phyloP scores from a whole-genome alignment of 2,113 vertebrate genomes.

The Procavia capensis region DNA sequence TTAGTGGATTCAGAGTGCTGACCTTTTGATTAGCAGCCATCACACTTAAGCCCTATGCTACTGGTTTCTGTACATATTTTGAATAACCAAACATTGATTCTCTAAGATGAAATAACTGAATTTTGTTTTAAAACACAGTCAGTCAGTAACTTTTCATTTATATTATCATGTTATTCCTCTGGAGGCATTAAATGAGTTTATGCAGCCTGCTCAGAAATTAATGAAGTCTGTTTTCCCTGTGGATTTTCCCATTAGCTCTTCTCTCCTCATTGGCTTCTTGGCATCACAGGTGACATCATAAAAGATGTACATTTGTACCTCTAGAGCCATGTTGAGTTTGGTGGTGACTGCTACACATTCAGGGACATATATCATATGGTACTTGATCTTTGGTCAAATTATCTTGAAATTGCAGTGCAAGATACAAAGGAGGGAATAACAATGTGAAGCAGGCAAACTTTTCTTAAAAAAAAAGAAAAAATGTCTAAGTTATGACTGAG shows the following conservation, averaged over 20 bases:
- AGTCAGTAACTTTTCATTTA: conserved; percentile 47
- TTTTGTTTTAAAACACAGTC: not conserved
- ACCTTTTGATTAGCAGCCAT: too few species aligned
- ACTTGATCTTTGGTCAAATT: not conserved
- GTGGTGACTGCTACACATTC: conserved; percentile 7
- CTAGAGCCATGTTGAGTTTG: not conserved
- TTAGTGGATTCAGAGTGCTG: too few species aligned
- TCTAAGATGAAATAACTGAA: not conserved
- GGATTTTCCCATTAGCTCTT: conserved; percentile 57
- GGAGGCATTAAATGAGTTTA: conserved; percentile 62
- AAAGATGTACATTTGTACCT: not conserved
- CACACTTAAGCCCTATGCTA: too few species aligned
- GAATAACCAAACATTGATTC: conserved; percentile 27
- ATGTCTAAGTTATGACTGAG: not conserved
- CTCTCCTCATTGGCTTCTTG: conserved; percentile 45
- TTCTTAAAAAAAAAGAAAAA: not conserved
- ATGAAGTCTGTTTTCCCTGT: conserved; percentile 50
- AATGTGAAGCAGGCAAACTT: not conserved
- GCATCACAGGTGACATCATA: conserved; percentile 35
- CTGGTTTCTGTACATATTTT: too few species aligned
- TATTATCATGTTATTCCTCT: not conserved
- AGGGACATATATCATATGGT: not conserved
- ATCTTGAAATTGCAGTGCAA: conserved; percentile 39
- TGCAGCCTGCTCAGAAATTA: conserved; percentile 54
- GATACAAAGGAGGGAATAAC: not conserved